Evolutionary conservation across 2,888 invertebrate species (phyloP), one percentile per base, ranked within the genome.

Genomic region (Cryptocephalus primarius): DNA sequence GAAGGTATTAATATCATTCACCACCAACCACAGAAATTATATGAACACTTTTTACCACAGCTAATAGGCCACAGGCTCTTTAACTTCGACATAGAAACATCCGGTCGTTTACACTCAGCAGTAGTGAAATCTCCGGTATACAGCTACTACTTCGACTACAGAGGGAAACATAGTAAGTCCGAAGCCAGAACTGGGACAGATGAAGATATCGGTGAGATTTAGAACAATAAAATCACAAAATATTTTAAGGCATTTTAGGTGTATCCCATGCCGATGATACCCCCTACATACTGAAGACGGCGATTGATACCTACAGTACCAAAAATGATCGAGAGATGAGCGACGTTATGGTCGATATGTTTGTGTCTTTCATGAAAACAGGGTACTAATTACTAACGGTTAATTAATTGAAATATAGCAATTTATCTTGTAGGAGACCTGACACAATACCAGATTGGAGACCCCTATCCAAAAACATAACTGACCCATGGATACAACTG

Each of bases 51-150:
- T 38, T 36, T 55, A 55, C 13, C 43, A 60, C 43, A 60, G 60
- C 40, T 85, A 57, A 70, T 83, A 1, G 73, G 82, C 0, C 85
- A 86, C 64, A 69, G 83, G 9, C 65, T 82, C 1, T 85, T 85
- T 60, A 66, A 72, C 0, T 72, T 67, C 2, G 80, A 78, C 33
- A 76, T 79, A 0, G 78, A 80, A 40, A 74, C 74, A 50, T 69
- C 79, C n/a, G 76, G 80, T 0, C 74, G 75, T 53, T 57, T 80
- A 41, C 82, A 83, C 58, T 76, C 80, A 0, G 60, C 67, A 11
- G 69, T 68, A 38, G 75, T 75, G 1, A 69, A 72, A 10, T 76
- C 77, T 50, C 79, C 83, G 0, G 76, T 81, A 3, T 82, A 79
- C 67, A 71, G 78, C 48, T 85, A 83, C 61, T 72, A 77, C n/a